phyloP scores from a whole-genome alignment of 2,113 vertebrate species.

The Porphyrio hochstetteri region DNA sequence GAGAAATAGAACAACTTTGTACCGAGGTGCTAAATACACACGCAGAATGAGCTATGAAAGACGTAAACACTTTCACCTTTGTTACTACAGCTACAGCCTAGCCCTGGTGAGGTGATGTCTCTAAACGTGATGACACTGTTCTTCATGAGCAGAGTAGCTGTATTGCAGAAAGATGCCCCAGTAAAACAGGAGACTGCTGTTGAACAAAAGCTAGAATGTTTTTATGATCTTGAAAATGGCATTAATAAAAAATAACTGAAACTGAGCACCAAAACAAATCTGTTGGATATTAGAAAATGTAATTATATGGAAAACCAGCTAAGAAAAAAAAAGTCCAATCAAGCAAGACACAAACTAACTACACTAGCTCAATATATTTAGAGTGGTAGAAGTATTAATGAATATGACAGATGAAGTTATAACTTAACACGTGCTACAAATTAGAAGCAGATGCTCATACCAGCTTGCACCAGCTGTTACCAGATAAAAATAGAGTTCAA shows the following conservation, averaged over 20 bases:
- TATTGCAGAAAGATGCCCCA: neutral
- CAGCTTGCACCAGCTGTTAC: neutral
- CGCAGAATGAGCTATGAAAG: neutral
- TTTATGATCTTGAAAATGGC: neutral
- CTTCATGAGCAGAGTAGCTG: neutral
- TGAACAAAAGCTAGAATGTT: neutral
- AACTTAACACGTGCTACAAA: neutral
- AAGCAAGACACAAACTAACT: neutral
- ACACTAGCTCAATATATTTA: neutral
- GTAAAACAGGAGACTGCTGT: neutral
- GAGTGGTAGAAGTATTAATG: neutral
- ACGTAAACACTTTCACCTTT: fast-evolving
- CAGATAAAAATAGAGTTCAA: neutral
- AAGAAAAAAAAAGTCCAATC: neutral
- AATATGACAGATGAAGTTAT: neutral
- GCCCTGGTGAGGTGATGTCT: neutral
- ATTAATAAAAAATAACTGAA: neutral
- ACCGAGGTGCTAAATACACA: neutral
- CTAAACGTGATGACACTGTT: neutral
- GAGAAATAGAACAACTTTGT: neutral
- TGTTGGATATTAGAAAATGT: neutral
- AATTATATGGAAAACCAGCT: neutral
- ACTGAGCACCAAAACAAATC: neutral
- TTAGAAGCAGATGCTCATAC: neutral
- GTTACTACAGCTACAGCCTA: neutral